Evolutionary conservation across 2,888 invertebrate genomes (phyloP).

Genomic region (Leptinotarsa rubiginosa): DNA sequence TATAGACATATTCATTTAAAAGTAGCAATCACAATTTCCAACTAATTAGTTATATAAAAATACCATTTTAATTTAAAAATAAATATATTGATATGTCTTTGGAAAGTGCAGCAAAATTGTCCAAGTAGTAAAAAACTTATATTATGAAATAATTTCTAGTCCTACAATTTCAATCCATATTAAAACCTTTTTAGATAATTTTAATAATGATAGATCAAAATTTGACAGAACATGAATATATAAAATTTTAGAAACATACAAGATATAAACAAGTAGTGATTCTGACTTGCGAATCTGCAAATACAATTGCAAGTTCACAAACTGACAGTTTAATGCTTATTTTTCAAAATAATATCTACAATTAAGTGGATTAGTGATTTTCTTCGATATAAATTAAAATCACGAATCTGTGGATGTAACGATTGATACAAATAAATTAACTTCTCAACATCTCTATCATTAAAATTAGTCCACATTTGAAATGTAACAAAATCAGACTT

Average conservation of each 20-base stretch:
- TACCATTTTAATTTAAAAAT: constrained; percentile 19
- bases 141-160: constrained; percentile 32
- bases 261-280: neutral
- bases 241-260: constrained; percentile 7
- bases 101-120: constrained; percentile 33
- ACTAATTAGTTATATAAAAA: constrained; percentile 25
- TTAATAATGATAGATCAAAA: neutral
- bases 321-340: neutral
- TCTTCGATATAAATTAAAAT: neutral
- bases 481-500: neutral
- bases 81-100: constrained; percentile 37
- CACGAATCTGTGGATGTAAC: neutral
- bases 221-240: constrained; percentile 3
- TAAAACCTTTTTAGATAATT: constrained; percentile 26
- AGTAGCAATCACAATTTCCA: constrained; percentile 30
- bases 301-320: too few relatives aligned
- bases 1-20: constrained; percentile 15
- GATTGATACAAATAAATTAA: neutral
- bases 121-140: constrained; percentile 35
- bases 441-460: neutral
- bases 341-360: neutral
- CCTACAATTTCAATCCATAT: constrained; percentile 28
- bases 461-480: neutral
- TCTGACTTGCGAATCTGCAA: too few relatives aligned
- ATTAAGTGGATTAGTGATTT: neutral